Base-by-base conservation (phyloP, 2,888 invertebrate species). In the Andrena hattorfiana region DNA sequence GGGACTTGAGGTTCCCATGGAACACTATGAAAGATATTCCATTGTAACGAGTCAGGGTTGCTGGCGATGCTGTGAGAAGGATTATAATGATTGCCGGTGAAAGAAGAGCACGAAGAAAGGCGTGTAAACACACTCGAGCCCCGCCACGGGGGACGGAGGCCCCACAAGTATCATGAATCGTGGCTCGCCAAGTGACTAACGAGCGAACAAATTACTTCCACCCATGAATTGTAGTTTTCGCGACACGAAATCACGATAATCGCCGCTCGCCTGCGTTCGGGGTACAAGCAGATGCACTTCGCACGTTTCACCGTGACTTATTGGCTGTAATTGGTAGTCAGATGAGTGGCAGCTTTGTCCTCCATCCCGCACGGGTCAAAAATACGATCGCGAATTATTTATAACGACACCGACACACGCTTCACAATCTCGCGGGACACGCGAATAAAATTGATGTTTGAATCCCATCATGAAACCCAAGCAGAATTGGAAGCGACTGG, bases 141-240 rank as follows among this genome's bases (percentile, higher is more conserved):
- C 13, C 32, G 32, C 26, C 30, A 5, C 4, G 0, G n/a, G 62
- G 16, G 56, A 26, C 16, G 20, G 26, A 28, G 10, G 32, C 6
- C 7, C 5, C n/a, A 4, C 6, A n/a, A 66, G 42, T 16, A 49
- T 67, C 42, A 32, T 48, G 67, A 74, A 42, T 49, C 66, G 56
- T 48, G n/a, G 28, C 20, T 63, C 4, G 51, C 69, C 49, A 16
- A 28, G 26, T 35, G 26, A 35, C 23, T 69, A 69, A 69, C 72
- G 63, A 72, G 51, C 51, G 51, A 54, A 54, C 62, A 54, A 75
- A 75, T 75, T 75, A 59, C 54, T 51, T 20, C 13, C 16, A 8
- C 16, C 26, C 42, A 42, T 59, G 63, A 72, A 8, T 54, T 20
- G 51, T 63, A 16, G n/a, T 51, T 32, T 64, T 72, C 63, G 32